Base-by-base conservation (phyloP, 2,113 vertebrate genomes). In the Dendrocopos noguchii region DNA sequence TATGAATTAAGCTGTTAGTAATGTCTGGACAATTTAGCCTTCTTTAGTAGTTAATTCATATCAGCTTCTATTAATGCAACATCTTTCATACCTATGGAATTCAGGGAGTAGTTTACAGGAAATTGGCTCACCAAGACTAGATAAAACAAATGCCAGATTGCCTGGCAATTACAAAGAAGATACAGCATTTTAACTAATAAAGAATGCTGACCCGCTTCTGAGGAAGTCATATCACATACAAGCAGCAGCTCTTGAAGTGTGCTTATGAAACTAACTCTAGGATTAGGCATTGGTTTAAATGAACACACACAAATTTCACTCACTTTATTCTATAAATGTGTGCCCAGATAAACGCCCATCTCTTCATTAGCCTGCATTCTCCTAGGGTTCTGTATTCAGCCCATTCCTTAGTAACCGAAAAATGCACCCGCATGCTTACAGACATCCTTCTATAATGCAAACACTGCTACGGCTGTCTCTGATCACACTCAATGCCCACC, bases 391-490 rank as follows among this genome's bases (percentile, higher is more conserved):
- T 27, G 1, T n/a, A 24, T 47, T 73, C 44, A 50, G 50, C 25
- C 72, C 28, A 7, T 16, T 80, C 68, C 57, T 75, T 44, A 59
- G 17, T 28, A 64, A 28, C 46, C 15, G 29, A 13, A 5, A 75
- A 90, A 59, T 12, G 8, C 21, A 39, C 34, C 19, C 3, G 1
- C 0, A 0, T 24, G 25, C 34, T 53, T 64, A 31, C n/a, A 71
- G 63, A 14, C 29, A 5, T 46, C 70, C 15, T 59, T 63, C 56
- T 25, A 22, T 34, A 65, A 8, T 0, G 3, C 33, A 42, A 47
- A 65, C 55, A 16, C 4, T 3, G 28, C n/a, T 44, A 21, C 20
- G 34, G 36, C 18, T 61, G 14, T 34, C 64, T 68, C 44, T 34
- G 33, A 47, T 24, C 8, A 3, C 0, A 0, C 25, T 28, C n/a